phyloP scores from a whole-genome alignment of 1,140 invertebrate genomes.

The Aphis craccivora region DNA sequence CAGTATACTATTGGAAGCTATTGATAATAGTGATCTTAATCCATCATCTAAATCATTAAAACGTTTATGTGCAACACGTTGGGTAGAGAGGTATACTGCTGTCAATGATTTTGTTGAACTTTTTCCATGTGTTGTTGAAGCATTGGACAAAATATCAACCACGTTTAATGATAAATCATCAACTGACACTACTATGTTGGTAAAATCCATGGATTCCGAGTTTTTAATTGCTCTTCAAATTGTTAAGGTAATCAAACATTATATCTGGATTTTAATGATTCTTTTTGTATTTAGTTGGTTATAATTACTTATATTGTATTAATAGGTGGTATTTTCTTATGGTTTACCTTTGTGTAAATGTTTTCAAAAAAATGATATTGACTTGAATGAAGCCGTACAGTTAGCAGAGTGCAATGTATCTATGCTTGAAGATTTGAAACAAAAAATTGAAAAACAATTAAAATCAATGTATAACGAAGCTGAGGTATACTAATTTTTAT shows the following conservation, averaged over 20 bases:
- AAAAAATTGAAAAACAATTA: slow-evolving; percentile 19
- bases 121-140: neutral
- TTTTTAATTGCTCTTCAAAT: neutral
- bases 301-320: neutral
- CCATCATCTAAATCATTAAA: neutral
- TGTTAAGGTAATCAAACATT: slow-evolving; percentile 21
- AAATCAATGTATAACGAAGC: neutral
- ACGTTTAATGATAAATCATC: slow-evolving; percentile 12
- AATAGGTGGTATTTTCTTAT: slow-evolving; percentile 23
- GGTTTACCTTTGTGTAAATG: slow-evolving; percentile 48
- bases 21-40: neutral
- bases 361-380: slow-evolving; percentile 41
- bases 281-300: no score
- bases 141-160: slow-evolving; percentile 24
- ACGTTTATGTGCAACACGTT: slow-evolving; percentile 1
- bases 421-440: neutral
- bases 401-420: slow-evolving; percentile 24
- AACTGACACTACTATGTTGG: neutral
- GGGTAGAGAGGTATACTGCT: neutral
- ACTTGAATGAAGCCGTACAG: neutral
- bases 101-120: slow-evolving; percentile 35
- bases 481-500: no score
- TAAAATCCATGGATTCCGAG: neutral
- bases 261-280: no score
- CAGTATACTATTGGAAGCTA: neutral